Evolutionary conservation across 2,113 vertebrate genomes (phyloP).

Genomic region (Condylura cristata): DNA sequence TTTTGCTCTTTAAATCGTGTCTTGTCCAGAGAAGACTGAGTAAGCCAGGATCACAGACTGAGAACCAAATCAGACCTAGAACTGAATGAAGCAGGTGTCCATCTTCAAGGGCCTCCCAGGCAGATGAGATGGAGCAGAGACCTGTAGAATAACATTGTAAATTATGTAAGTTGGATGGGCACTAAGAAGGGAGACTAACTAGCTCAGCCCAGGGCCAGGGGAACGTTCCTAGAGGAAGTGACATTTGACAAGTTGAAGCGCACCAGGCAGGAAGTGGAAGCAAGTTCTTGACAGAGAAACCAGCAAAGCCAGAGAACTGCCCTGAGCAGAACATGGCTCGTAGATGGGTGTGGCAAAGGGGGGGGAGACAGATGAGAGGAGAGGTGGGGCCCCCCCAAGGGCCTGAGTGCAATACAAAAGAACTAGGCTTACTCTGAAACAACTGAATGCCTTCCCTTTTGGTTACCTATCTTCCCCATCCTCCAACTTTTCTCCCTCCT

Average conservation of each 20-base stretch:
- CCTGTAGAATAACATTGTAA: background rate
- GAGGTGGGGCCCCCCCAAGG: background rate
- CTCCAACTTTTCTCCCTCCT: background rate
- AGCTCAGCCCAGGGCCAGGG: background rate
- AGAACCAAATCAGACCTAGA: background rate
- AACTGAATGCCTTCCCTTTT: background rate
- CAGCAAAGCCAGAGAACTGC: background rate
- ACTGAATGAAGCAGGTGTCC: background rate
- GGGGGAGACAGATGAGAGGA: background rate
- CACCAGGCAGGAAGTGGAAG: conserved; percentile 1
- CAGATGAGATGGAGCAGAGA: background rate
- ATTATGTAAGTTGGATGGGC: background rate
- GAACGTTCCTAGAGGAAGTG: conserved; percentile 50
- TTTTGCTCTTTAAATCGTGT: conserved; percentile 4
- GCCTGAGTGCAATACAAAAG: background rate
- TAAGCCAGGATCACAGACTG: background rate
- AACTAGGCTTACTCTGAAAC: background rate
- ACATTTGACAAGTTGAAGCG: background rate
- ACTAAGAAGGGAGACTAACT: background rate
- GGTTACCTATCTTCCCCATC: background rate
- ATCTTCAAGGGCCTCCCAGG: background rate
- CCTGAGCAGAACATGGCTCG: background rate
- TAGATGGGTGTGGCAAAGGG: background rate
- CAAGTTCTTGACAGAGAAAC: background rate
- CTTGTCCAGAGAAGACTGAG: background rate